Base-by-base conservation (phyloP, 1,140 invertebrate species). In the Rhynchophorus ferrugineus region DNA sequence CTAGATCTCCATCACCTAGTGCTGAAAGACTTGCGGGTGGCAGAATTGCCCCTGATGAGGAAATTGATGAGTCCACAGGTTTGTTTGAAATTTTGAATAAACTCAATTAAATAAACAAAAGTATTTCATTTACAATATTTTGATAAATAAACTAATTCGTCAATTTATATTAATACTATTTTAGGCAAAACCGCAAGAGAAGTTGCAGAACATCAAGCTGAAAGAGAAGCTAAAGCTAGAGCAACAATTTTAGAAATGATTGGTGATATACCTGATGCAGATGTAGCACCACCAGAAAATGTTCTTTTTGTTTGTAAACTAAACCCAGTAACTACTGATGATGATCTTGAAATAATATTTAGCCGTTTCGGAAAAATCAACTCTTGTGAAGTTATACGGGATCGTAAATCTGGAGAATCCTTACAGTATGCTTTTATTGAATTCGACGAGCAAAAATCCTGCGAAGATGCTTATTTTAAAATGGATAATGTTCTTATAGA, bases 401-500 rank as follows among this genome's bases (percentile, higher is more conserved):
- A 99, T 70, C 83, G 86, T 53, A 89, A 91, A 65, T 87, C 89
- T 2, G 86, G 87, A 6, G 93, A 98, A 67, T 99, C 95, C 0
- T 74, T 99, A 42, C 96, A 99, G 65, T 99, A 99, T 73, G 97
- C 95, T 2, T 99, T 99, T 69, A 91, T 99, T 59, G 97, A 99
- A 71, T 99, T 99, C 78, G 89, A 89, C 54, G 85, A 95, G 56
- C 82, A 87, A 60, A 84, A 96, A 69, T 83, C 94, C 7, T 99
- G 96, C 75, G 97, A 99, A 75, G 87, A 91, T 59, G 97, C 97
- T 2, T 99, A 94, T 73, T 96, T 99, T 62, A 99, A 99, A 77
- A 99, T 99, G 97, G 95, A 98, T 65, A 99, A 99, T 75, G 95
- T 99, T 0, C 73, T 99, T 0, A 99, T 99, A 62, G 97, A 99